These are phyloP conservation scores for Popillia japonica DNA, from an alignment of 1,140 invertebrate genomes.

Conservation along the genomic window DNA sequence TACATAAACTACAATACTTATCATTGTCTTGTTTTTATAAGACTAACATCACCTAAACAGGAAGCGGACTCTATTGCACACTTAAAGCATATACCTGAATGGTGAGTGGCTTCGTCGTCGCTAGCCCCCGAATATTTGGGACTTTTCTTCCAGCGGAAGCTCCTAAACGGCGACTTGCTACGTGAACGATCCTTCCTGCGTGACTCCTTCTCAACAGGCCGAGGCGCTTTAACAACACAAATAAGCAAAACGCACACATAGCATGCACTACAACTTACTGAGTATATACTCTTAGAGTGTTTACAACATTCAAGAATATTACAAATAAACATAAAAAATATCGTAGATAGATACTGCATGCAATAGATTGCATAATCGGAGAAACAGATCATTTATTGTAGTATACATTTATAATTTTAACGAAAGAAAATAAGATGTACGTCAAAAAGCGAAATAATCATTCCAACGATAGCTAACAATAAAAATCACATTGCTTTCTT, in stretches of 20 bases:
- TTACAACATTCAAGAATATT: conserved; percentile 4
- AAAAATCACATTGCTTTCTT: no score
- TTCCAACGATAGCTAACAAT: background rate
- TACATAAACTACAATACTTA: background rate
- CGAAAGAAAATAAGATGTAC: background rate
- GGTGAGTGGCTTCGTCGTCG: conserved; percentile 72
- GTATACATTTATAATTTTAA: background rate
- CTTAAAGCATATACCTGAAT: conserved; percentile 46
- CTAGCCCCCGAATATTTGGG: conserved; percentile 70
- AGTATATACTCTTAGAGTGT: conserved; percentile 1
- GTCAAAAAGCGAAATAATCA: background rate
- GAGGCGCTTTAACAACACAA: conserved; percentile 56
- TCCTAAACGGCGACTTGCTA: conserved; percentile 90
- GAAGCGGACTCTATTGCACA: conserved; percentile 39
- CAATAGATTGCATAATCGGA: background rate
- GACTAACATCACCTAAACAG: conserved; percentile 14
- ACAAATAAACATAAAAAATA: conserved; percentile 8
- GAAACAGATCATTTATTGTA: background rate
- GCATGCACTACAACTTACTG: conserved; percentile 34
- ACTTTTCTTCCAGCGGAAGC: conserved; percentile 87
- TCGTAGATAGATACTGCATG: background rate
- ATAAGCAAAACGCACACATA: conserved; percentile 52
- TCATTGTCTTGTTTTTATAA: background rate
- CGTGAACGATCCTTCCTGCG: conserved; percentile 79
- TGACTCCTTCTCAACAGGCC: conserved; percentile 57